Evolutionary conservation across 2,797 vertebrate species (phyloP).

Genomic region (Pipistrellus kuhlii): DNA sequence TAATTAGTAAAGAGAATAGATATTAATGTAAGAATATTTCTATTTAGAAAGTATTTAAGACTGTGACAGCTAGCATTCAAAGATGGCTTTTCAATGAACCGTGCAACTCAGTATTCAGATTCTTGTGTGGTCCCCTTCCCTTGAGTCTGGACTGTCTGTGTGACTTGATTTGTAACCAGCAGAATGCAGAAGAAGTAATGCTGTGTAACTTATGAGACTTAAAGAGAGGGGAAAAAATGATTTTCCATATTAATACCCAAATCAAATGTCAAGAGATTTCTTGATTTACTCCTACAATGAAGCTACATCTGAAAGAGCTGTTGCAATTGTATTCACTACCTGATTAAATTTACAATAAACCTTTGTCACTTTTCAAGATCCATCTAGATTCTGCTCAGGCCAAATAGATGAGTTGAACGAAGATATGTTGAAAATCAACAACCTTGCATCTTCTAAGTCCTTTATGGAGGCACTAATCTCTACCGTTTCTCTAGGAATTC

Average conservation of each 20-base stretch:
- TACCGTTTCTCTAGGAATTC: background rate
- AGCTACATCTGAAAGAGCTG: constrained; percentile 18
- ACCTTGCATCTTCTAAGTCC: background rate
- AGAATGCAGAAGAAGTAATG: background rate
- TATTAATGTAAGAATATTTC: constrained; percentile 28
- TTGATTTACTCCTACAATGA: constrained; percentile 10
- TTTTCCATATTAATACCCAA: background rate
- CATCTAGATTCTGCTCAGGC: background rate
- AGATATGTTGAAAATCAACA: background rate
- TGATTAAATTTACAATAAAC: constrained; percentile 3
- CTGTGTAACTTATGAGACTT: background rate
- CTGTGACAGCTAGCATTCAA: constrained; percentile 10
- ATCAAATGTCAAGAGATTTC: background rate
- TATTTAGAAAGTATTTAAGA: constrained; percentile 39
- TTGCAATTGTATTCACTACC: background rate
- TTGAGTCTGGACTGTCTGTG: background rate
- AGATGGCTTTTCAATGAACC: background rate
- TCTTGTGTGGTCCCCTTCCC: background rate
- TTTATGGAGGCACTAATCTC: background rate
- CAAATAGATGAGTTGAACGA: background rate
- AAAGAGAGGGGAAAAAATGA: background rate
- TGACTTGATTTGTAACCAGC: background rate
- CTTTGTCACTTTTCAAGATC: background rate
- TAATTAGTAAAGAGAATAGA: constrained; percentile 22
- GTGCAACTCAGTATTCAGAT: background rate